Evolutionary conservation across 1,140 invertebrate species (phyloP).

Genomic region (Drosophila ogumai): DNA sequence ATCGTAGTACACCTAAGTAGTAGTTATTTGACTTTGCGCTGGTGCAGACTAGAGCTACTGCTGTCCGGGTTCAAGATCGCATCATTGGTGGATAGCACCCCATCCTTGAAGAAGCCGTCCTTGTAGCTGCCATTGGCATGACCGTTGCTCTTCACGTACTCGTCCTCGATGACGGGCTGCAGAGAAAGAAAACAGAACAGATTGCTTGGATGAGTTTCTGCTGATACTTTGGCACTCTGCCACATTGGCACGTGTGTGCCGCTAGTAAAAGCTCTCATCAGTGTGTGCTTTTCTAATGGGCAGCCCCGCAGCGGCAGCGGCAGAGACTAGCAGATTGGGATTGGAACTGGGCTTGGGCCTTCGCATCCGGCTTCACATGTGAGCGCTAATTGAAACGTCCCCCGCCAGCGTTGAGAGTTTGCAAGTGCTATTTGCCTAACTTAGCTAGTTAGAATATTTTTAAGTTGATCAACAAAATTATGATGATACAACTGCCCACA

Average conservation of each 20-base stretch:
- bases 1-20: conserved; percentile 74
- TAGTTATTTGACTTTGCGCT: conserved; percentile 85
- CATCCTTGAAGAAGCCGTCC: conserved; percentile 75
- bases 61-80: conserved; percentile 83
- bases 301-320: conserved; percentile 36
- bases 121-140: conserved; percentile 57
- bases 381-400: conserved; percentile 78
- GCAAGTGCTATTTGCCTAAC: conserved; percentile 68
- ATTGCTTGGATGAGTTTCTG: conserved; percentile 13
- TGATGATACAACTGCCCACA: conserved; percentile 37
- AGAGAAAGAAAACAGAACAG: conserved; percentile 45
- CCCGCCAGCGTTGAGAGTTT: conserved; percentile 69
- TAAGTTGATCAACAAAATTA: conserved; percentile 70
- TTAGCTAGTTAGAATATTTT: conserved; percentile 82
- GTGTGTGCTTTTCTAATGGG: conserved; percentile 54
- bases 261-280: conserved; percentile 51
- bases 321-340: conserved; percentile 41
- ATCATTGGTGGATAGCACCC: conserved; percentile 75
- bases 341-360: conserved; percentile 51
- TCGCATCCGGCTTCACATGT: conserved; percentile 79
- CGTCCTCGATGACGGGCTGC: conserved; percentile 85
- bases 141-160: conserved; percentile 65
- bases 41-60: conserved; percentile 85
- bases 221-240: conserved; percentile 5
- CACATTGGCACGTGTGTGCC: conserved; percentile 32